Evolutionary conservation across 2,888 invertebrate species (phyloP), one percentile per base, ranked within the genome.

Genomic region (Abrostola triplasia): DNA sequence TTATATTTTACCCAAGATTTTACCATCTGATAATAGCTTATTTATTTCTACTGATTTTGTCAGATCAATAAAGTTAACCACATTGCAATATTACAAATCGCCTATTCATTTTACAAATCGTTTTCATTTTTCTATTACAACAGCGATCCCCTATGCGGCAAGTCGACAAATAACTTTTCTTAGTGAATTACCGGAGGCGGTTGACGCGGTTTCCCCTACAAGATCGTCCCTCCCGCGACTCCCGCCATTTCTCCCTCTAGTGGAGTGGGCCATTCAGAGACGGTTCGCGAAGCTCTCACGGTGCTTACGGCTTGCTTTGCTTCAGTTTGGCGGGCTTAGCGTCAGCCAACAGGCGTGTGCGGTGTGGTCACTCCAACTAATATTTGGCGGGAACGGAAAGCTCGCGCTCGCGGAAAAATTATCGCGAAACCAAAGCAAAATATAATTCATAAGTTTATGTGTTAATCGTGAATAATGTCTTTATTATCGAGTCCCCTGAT

Each of bases 121-220:
- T 84, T 88, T 88, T 85, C 84, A 85, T 86, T 90, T 88, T 89
- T 91, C 89, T 86, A 89, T 90, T 84, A 84, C 84, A 73, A 77
- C 77, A 77, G 70, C 80, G 84, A 87, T 85, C 89, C 89, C 89
- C 88, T 81, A 73, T 81, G 85, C 84, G 82, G 85, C 88, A 85
- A 84, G 88, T 91, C 89, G 86, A 89, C 90, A 92, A 92, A 93
- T 93, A 93, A 93, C 90, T 92, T 94, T 94, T 94, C 93, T 94
- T 94, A 90, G 92, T 91, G 92, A 93, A 93, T 92, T 92, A 93
- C 92, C 89, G 88, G 90, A 92, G 92, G 91, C 91, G 90, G 90
- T 92, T 88, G 92, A 84, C 88, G 91, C 88, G 90, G 92, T 92
- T 92, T 94, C 92, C 94, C 94, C 94, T 92, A 92, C 88, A 88